These are phyloP conservation scores for Folsomia candida DNA, from an alignment of 2,888 invertebrate genomes.

Conservation along the genomic window DNA sequence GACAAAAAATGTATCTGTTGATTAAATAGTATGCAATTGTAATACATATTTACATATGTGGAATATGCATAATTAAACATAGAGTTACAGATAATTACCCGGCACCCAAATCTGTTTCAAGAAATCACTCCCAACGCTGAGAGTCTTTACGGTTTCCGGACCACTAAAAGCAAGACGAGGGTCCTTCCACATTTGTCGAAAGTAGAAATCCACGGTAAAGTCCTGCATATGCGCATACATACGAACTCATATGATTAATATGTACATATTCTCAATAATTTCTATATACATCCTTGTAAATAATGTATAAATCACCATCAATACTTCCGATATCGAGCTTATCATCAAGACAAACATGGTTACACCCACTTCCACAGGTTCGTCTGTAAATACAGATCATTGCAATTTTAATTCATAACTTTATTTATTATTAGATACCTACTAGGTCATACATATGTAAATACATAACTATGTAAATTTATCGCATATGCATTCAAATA, in stretches of 20 bases:
- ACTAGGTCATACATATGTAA: not conserved
- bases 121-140: conserved; percentile 72
- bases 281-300: too few species aligned
- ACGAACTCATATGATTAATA: too few species aligned
- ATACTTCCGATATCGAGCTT: conserved; percentile 61
- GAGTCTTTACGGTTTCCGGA: conserved; percentile 68
- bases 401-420: not conserved
- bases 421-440: not conserved
- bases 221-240: too few species aligned
- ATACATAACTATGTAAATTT: not conserved
- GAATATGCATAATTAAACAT: too few species aligned
- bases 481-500: not conserved
- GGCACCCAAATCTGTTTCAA: conserved; percentile 61
- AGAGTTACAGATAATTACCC: too few species aligned
- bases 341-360: not conserved
- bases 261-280: too few species aligned
- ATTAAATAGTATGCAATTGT: conserved; percentile 78
- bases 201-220: conserved; percentile 97
- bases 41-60: too few species aligned
- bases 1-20: conserved; percentile 99
- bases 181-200: conserved; percentile 98
- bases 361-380: not conserved
- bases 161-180: conserved; percentile 88
- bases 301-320: conserved; percentile 57
- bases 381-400: not conserved